These are phyloP conservation scores for Lottia gigantea DNA, from an alignment of 2,888 invertebrate genomes.

Conservation along the genomic window DNA sequence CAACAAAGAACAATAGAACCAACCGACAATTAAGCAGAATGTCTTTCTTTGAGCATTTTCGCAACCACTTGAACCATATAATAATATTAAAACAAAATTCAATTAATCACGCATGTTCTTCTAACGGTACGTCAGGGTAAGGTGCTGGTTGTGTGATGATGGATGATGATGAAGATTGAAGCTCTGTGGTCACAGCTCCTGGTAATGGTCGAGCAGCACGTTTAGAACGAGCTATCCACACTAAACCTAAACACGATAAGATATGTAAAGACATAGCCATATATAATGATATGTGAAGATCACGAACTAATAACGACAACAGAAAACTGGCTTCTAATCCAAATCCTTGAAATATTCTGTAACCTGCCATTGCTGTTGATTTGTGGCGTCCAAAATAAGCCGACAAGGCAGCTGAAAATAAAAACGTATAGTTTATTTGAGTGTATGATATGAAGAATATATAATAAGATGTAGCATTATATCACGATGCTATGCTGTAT, in stretches of 20 bases:
- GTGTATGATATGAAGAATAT: no score
- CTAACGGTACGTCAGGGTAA: background rate
- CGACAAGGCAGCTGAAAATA: conserved; percentile 28
- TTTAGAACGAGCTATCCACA: conserved; percentile 24
- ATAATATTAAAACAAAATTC: no score
- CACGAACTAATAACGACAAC: conserved; percentile 27
- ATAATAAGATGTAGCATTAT: no score
- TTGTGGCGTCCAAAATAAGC: conserved; percentile 35
- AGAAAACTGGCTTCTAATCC: conserved; percentile 44
- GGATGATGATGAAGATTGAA: background rate
- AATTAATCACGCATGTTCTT: background rate
- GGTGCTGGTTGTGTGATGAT: background rate
- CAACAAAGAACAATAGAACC: no score
- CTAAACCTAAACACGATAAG: conserved; percentile 32
- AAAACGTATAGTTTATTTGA: no score
- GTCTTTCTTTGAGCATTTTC: no score
- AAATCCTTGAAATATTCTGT: conserved; percentile 51
- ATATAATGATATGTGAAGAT: conserved; percentile 31
- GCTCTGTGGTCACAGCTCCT: background rate
- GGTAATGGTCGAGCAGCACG: background rate
- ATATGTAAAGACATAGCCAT: conserved; percentile 32
- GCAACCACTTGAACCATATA: no score
- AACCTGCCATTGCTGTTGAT: conserved; percentile 51
- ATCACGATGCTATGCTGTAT: no score
- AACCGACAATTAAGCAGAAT: no score